Conservation (phyloP, 2,888 invertebrate species). For the Hypomecis atomaria region DNA sequence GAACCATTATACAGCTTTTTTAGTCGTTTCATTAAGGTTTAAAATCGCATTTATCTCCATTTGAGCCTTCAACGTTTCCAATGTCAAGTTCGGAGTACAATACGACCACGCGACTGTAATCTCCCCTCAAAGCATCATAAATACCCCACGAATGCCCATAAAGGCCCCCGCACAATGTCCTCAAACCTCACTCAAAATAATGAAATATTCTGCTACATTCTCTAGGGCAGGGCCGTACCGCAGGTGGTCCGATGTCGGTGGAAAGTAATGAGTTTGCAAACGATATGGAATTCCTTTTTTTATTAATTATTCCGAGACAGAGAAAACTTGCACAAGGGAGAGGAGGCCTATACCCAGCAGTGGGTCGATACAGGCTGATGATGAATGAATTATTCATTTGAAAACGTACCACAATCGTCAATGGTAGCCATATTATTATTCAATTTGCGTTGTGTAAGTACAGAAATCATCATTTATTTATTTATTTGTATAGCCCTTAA, state of each 20-base stretch:
- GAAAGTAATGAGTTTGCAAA: too few species aligned
- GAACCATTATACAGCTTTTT: not conserved
- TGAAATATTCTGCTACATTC: constrained; percentile 46
- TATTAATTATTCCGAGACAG: too few species aligned
- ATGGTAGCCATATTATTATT: too few species aligned
- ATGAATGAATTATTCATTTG: too few species aligned
- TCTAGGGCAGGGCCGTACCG: constrained; percentile 1
- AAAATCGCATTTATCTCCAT: constrained; percentile 17
- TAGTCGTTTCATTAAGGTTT: not conserved
- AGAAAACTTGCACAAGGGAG: too few species aligned
- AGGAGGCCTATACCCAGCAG: too few species aligned
- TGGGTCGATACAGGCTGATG: too few species aligned
- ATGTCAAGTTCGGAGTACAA: constrained; percentile 25
- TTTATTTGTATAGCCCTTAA: too few species aligned
- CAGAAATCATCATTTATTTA: too few species aligned
- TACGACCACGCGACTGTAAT: constrained; percentile 18
- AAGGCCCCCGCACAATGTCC: constrained; percentile 21
- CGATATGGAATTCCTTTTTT: too few species aligned
- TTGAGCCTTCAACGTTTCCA: constrained; percentile 16
- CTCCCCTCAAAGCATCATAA: constrained; percentile 21
- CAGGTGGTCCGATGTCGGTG: not conserved
- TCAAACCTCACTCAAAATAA: constrained; percentile 47
- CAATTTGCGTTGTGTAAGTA: too few species aligned
- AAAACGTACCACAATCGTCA: too few species aligned
- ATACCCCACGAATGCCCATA: constrained; percentile 21